Base-by-base conservation (phyloP, 2,113 vertebrate genomes). In the Carassius gibelio region DNA sequence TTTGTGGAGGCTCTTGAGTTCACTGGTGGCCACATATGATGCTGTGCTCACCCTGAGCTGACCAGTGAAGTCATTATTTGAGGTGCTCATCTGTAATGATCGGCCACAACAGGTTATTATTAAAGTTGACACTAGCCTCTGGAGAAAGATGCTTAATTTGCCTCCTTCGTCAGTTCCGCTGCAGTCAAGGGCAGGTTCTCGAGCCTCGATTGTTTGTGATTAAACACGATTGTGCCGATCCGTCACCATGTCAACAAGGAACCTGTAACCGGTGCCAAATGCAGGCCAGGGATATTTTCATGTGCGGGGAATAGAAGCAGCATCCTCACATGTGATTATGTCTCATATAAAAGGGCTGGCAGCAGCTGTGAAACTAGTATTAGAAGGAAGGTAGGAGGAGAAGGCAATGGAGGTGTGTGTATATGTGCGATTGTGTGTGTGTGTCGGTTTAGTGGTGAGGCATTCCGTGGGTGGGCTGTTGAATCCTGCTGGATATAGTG, bases 401-500 rank as follows among this genome's bases (percentile, higher is more conserved):
- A 59, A 86, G 85, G 86, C 71, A 71, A 74, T 75, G 75, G 80
- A 84, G 86, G 86, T 90, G 78, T 85, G 82, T 86, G 85, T 11
- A 48, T 48, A 3, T 48, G 45, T 48, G 45, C 14, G 26, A 26
- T 82, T 87, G 76, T 84, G 83, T 64, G 75, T 76, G 81, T 80
- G 86, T 84, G 86, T 62, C 26, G 66, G 69, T 83, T 89, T 88
- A 84, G 82, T 86, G 78, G 88, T 89, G 88, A 87, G 87, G 83
- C 87, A 76, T 90, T 83, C 88, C 75, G 90, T 90, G 90, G 89
- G 91, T 91, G 91, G 90, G 87, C 85, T 85, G 86, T 85, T 90
- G 88, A 90, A 89, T 87, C 86, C 88, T 88, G 89, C 88, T 88
- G 87, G 88, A 85, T 88, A 83, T 84, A 86, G 88, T 88, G 88